A percentile compares a stretch with the other conserved stretches of the same genome.
phyloP scores from a whole-genome alignment of 2,888 invertebrate species.

The Ormyrus pomaceus region DNA sequence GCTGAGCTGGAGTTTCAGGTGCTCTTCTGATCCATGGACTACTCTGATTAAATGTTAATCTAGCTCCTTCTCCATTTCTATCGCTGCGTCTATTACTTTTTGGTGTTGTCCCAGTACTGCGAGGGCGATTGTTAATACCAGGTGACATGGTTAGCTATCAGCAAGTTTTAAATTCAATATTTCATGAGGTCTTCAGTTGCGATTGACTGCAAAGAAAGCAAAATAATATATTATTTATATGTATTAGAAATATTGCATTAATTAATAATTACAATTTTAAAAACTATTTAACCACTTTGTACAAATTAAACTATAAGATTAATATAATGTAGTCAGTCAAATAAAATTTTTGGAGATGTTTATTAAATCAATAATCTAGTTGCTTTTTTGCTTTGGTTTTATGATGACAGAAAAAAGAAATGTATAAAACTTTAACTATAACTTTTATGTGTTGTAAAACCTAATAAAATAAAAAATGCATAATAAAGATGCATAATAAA shows the following conservation, averaged over 20 bases:
- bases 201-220: background rate
- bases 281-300: background rate
- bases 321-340: no score
- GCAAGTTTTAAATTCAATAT: no score
- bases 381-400: no score
- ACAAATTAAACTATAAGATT: background rate
- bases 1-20: constrained; percentile 62
- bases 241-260: background rate
- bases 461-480: background rate
- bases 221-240: background rate
- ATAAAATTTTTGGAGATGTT: no score
- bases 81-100: constrained; percentile 71
- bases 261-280: background rate
- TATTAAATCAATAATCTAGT: no score
- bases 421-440: no score
- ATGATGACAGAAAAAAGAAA: no score
- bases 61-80: constrained; percentile 66
- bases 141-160: constrained; percentile 65
- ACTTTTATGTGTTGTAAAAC: no score
- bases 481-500: background rate
- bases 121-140: constrained; percentile 67
- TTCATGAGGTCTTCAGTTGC: no score
- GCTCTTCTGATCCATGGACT: constrained; percentile 58
- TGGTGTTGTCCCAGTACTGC: constrained; percentile 71
- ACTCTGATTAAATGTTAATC: constrained; percentile 61